phyloP scores from a whole-genome alignment of 1,140 invertebrate genomes.

The Caenorhabditis latens region DNA sequence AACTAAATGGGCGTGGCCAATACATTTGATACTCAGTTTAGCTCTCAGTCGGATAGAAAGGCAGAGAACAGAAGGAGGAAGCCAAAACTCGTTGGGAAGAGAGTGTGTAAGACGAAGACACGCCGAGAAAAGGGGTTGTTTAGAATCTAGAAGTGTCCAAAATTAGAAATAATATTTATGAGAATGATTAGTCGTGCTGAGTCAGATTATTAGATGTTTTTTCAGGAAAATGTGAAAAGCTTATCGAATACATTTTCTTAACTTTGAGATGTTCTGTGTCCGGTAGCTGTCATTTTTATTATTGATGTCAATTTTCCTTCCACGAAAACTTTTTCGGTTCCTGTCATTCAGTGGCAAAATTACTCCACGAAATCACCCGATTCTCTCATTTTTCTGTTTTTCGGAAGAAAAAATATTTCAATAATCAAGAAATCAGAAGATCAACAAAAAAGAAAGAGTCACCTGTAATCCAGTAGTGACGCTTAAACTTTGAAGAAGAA shows the following conservation, averaged over 20 bases:
- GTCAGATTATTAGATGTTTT: too few species aligned
- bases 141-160: neutral
- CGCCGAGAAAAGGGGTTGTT: neutral
- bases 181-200: neutral
- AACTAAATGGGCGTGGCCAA: neutral
- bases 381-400: neutral
- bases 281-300: constrained; percentile 27
- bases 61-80: neutral
- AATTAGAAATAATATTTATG: neutral
- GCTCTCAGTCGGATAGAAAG: neutral
- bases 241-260: too few species aligned
- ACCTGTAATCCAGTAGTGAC: neutral
- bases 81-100: neutral
- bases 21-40: constrained; percentile 47
- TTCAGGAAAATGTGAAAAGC: too few species aligned
- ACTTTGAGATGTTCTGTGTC: neutral
- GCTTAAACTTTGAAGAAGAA: neutral
- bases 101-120: neutral
- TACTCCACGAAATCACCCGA: constrained; percentile 4
- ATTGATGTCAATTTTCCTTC: neutral
- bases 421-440: neutral
- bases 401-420: neutral
- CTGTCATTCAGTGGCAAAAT: neutral
- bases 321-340: neutral
- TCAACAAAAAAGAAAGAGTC: neutral